Evolutionary conservation across 2,113 vertebrate genomes (phyloP), one percentile per base, ranked within the genome.

Genomic region (Numenius arquata): DNA sequence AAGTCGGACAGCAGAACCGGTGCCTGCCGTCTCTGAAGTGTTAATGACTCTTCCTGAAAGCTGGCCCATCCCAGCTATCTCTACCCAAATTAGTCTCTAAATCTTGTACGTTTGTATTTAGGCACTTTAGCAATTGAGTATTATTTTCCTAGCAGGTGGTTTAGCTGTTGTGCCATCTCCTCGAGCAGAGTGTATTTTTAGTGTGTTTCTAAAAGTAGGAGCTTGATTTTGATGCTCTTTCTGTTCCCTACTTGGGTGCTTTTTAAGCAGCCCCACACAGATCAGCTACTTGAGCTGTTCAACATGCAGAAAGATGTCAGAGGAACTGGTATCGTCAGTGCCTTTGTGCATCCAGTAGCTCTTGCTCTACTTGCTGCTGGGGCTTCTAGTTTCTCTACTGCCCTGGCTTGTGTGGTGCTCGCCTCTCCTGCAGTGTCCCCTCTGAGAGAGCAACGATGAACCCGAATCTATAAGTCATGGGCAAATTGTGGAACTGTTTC

Each of bases 121-220:
- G 50, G 75, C 58, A 67, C 56, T 90, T 83, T 4, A 80, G 75
- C 63, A 71, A 70, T 38, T 73, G 71, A 95, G 32, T 73, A 80
- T 80, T 94, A 90, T 85, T 96, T 94, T 93, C 88, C 59, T 93
- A 59, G 90, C 88, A 91, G 88, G 82, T 94, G 88, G 93, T 76
- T 96, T 76, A 73, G 65, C 82, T 94, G 82, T 93, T 95, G 82
- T 93, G 92, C 90, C 47, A 66, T 94, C 92, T 88, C 19, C 45
- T 83, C 78, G 30, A 94, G 75, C 67, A 75, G 66, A 70, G 20
- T 16, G 8, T 90, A 88, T 91, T 97, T 96, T 94, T 88, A 93
- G 85, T 63, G 80, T 77, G 82, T 71, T 96, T 95, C 91, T 93
- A 89, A 94, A 96, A 91, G 71, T 77, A 82, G 91, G 41, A 70